Evolutionary conservation across 2,888 invertebrate species (phyloP).

Genomic region (Drosophila parthenogenetica): DNA sequence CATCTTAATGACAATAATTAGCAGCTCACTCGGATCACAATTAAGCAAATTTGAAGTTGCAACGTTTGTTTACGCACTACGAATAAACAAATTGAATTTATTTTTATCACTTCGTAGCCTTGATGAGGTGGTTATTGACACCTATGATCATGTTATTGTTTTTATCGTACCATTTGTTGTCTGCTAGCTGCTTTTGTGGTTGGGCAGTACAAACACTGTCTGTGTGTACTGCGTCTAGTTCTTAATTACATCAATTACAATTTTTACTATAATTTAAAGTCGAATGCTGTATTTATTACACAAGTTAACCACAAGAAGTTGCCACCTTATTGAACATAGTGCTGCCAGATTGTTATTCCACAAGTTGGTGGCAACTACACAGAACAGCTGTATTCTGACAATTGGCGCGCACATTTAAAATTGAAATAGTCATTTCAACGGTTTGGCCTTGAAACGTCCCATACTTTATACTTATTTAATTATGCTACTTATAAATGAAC

Average conservation of each 20-base stretch:
- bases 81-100: conserved; percentile 27
- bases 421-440: conserved; percentile 1
- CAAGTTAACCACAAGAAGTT: conserved; percentile 51
- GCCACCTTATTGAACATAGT: conserved; percentile 31
- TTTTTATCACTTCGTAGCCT: conserved; percentile 37
- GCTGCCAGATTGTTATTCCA: conserved; percentile 25
- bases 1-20: conserved; percentile 61
- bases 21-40: conserved; percentile 18
- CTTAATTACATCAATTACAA: conserved; percentile 47
- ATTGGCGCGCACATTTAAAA: conserved; percentile 29
- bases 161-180: conserved; percentile 51
- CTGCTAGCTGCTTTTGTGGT: conserved; percentile 1
- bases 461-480: conserved; percentile 1
- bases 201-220: conserved; percentile 30
- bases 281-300: conserved; percentile 69
- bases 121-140: conserved; percentile 30
- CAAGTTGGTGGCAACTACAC: conserved; percentile 28
- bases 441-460: background rate
- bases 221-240: conserved; percentile 17
- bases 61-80: conserved; percentile 31
- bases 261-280: conserved; percentile 61
- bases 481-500: conserved; percentile 1
- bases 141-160: background rate
- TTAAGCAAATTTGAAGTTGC: conserved; percentile 19
- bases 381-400: background rate